phyloP scores from a whole-genome alignment of 2,888 invertebrate genomes.

The Hyposoter dolosus region DNA sequence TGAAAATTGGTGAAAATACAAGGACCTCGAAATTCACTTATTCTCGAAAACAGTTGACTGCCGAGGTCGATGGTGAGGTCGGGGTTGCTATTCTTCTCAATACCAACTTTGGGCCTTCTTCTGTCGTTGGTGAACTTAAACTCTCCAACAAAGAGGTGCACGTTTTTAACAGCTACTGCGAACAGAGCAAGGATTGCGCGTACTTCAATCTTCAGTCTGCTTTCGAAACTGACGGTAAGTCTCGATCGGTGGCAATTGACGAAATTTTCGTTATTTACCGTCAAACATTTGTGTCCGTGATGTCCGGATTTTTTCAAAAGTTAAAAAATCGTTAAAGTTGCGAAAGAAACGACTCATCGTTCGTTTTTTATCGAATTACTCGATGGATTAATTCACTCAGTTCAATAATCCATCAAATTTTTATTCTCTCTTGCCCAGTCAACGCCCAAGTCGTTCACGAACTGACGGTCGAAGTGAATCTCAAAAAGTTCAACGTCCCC shows the following conservation, averaged over 20 bases:
- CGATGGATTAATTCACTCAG: no score
- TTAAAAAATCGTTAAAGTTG: no score
- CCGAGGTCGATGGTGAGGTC: conserved; percentile 88
- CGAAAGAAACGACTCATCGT: no score
- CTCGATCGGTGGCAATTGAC: not conserved
- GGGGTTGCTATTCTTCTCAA: conserved; percentile 90
- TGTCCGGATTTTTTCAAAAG: no score
- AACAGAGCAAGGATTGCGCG: conserved; percentile 92
- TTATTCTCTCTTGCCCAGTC: conserved; percentile 81
- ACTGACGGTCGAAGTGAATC: conserved; percentile 89
- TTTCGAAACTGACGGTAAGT: conserved; percentile 78
- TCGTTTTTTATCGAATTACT: no score
- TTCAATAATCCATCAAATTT: not conserved
- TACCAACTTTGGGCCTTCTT: conserved; percentile 89
- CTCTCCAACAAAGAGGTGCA: conserved; percentile 91
- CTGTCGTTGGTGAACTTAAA: conserved; percentile 90
- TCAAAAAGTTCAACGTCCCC: conserved; percentile 90
- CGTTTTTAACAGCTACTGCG: conserved; percentile 90
- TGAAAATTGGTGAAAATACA: conserved; percentile 89
- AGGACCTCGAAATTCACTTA: conserved; percentile 91
- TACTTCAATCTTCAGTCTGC: conserved; percentile 89
- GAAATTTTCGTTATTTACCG: not conserved
- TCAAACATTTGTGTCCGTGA: no score
- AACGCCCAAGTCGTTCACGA: conserved; percentile 87
- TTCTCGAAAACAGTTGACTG: conserved; percentile 87